A percentile compares a stretch with the other conserved stretches of the same genome.
phyloP scores from a whole-genome alignment of 2,888 invertebrate species.

The Balanococcus diminutus region DNA sequence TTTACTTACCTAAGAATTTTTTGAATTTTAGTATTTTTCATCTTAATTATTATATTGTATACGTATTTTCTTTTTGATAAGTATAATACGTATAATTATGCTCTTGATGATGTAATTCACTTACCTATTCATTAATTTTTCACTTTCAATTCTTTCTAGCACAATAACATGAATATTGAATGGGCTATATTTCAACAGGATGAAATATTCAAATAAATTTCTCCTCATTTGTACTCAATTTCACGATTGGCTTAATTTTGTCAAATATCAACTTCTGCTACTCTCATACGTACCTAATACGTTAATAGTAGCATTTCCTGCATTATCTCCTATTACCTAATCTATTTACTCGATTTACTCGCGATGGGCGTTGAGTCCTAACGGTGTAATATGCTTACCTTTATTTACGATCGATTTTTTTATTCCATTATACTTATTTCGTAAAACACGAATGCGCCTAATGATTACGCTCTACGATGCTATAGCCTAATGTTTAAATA shows the following conservation, averaged over 20 bases:
- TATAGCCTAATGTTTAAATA: background rate
- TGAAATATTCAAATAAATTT: background rate
- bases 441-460: slow-evolving; percentile 11
- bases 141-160: background rate
- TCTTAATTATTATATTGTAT: too few relatives aligned
- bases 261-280: background rate
- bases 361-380: background rate
- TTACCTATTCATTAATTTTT: background rate
- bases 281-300: background rate
- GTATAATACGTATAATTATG: too few relatives aligned
- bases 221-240: background rate
- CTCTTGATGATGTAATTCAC: too few relatives aligned
- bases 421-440: slow-evolving; percentile 1
- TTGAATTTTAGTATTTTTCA: too few relatives aligned
- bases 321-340: slow-evolving; percentile 20
- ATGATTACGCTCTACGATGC: background rate
- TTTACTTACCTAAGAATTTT: too few relatives aligned
- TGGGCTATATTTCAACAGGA: background rate
- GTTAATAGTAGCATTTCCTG: slow-evolving; percentile 10
- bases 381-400: background rate
- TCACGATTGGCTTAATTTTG: background rate
- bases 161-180: background rate
- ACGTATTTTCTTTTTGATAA: too few relatives aligned
- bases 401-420: slow-evolving; percentile 18
- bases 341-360: slow-evolving; percentile 1